Evolutionary conservation across 1,140 invertebrate genomes (phyloP), one percentile per base, ranked within the genome.

Genomic region (Globodera rostochiensis): DNA sequence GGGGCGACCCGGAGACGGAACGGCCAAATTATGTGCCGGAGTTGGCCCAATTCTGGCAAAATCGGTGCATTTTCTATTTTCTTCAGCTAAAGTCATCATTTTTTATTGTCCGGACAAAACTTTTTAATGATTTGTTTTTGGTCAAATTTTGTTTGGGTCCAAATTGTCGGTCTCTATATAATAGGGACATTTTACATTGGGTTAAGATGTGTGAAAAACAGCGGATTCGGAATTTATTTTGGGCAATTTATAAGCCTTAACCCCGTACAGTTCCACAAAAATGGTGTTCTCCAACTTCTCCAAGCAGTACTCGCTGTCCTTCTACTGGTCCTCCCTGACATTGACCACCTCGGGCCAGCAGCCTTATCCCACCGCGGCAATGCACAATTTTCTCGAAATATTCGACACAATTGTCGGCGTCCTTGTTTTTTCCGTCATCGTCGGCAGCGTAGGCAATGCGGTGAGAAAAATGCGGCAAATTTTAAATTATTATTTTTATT

Each of bases 261-360:
- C 36, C 8, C 21, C 53, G n/a, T 36, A 25, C 57, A 78, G 77
- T 9, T 78, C 77, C 19, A 69, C 25, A 8, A 46, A 66, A 25
- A 25, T 83, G 66, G n/a, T 6, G n/a, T 85, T 79, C 64, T 87
- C 86, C 19, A 85, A 85, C 78, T 85, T 85, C 60, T 84, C 83
- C 21, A 85, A 85, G 66, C 84, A 90, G 83, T 92, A 91, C 84
- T 86, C 91, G 7, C 94, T 94, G 88, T 95, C 94, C 90, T 96
- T 97, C 91, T 97, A 97, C 90, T 97, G 96, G 96, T 96, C 95
- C 0, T 96, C 95, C 0, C 91, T 97, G 80, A 97, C 95, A 0
- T 91, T 98, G 73, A 97, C 96, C 0, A 97, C 96, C 0, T 96
- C 97, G 73, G 95, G 95, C 64, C 91, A 90, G 67, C 86, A 87